Evolutionary conservation across 2,113 vertebrate genomes (phyloP).

Genomic region (Jacana jacana): DNA sequence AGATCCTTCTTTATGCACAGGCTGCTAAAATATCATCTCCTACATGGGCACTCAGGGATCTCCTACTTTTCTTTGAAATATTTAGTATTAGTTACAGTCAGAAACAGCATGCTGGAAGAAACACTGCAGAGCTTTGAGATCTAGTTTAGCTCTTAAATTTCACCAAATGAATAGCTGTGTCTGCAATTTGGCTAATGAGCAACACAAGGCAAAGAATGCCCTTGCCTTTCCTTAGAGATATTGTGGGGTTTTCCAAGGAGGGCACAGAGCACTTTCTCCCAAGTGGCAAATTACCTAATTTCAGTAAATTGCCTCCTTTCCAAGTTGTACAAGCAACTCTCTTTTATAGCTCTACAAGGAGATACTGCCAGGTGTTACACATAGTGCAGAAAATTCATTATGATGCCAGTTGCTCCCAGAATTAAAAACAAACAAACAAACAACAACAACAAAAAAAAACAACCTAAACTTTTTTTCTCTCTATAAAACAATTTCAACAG

Average conservation of each 20-base stretch:
- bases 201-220: background rate
- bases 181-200: background rate
- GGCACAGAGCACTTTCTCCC: background rate
- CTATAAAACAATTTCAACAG: background rate
- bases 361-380: background rate
- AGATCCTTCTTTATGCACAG: background rate
- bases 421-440: background rate
- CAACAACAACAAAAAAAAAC: background rate
- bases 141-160: background rate
- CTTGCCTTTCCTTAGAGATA: background rate
- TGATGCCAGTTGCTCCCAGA: background rate
- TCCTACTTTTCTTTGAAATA: background rate
- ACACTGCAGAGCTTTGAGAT: background rate
- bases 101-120: background rate
- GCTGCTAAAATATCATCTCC: background rate
- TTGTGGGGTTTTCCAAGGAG: background rate
- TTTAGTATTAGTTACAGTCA: background rate
- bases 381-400: background rate
- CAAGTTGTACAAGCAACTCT: background rate
- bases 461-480: background rate
- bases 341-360: constrained; percentile 34
- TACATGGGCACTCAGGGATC: background rate
- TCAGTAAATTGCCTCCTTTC: constrained; percentile 51
- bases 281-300: constrained; percentile 46
- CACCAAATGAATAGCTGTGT: background rate